Percentiles rank a stretch among this genome's conserved stretches.
Conservation (phyloP, 2,888 invertebrate genomes). For the Corbicula japonica region DNA sequence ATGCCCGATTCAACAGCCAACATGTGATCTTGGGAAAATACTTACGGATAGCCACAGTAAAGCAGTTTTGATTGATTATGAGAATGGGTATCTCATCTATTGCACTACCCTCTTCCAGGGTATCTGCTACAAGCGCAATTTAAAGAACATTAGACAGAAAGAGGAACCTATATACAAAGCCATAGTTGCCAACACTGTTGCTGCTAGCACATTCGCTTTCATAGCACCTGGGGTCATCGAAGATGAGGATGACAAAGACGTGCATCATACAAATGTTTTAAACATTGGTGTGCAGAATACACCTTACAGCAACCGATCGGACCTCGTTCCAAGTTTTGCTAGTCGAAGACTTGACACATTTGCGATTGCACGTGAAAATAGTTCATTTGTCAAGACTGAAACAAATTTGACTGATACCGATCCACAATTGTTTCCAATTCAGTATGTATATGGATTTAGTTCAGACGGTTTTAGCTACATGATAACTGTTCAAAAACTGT, state of each 20-base stretch:
- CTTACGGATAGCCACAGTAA: constrained; percentile 96
- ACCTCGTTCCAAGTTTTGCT: constrained; percentile 95
- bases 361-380: constrained; percentile 94
- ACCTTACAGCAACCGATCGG: constrained; percentile 72
- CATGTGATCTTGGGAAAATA: constrained; percentile 47
- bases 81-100: constrained; percentile 94
- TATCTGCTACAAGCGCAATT: constrained; percentile 94
- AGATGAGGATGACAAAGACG: constrained; percentile 17
- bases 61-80: constrained; percentile 97
- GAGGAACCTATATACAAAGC: constrained; percentile 87
- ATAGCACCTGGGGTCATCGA: constrained; percentile 95
- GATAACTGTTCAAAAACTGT: constrained; percentile 95
- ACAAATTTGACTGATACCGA: constrained; percentile 93
- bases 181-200: constrained; percentile 97
- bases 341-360: constrained; percentile 95
- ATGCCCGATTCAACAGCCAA: constrained; percentile 89
- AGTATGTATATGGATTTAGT: constrained; percentile 98
- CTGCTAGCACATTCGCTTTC: constrained; percentile 98
- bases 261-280: constrained; percentile 89
- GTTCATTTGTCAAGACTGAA: constrained; percentile 40
- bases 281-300: constrained; percentile 95
- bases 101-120: constrained; percentile 97
- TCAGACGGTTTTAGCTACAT: constrained; percentile 99
- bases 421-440: constrained; percentile 96
- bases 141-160: constrained; percentile 94